These are phyloP conservation scores for Tolmerus cingulatus DNA, from an alignment of 2,888 invertebrate species.

Conservation along the genomic window DNA sequence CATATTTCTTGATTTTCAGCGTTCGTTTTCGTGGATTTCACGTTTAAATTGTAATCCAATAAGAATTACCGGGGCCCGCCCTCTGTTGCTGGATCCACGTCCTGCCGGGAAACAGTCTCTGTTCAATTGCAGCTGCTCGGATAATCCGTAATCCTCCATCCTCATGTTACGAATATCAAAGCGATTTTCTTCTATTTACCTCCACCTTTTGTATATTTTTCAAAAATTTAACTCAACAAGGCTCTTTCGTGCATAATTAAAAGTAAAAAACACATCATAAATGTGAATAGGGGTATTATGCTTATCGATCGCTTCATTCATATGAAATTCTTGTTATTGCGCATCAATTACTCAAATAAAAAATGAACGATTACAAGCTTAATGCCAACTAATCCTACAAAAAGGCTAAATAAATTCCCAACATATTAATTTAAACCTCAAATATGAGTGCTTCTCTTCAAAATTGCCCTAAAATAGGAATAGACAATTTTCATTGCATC, in stretches of 20 bases:
- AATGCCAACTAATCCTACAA: no score
- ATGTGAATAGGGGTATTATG: background rate
- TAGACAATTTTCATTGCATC: no score
- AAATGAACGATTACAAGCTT: no score
- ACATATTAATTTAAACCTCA: no score
- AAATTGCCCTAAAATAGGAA: no score
- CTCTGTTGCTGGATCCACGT: background rate
- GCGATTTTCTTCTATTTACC: background rate
- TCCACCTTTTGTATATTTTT: background rate
- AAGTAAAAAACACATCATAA: background rate
- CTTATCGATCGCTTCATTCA: background rate
- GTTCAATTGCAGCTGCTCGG: background rate
- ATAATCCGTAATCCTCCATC: background rate
- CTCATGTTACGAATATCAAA: background rate
- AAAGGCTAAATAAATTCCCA: no score
- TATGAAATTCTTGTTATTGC: background rate
- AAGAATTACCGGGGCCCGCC: background rate
- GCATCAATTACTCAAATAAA: no score
- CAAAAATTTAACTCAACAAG: background rate
- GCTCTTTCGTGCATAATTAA: background rate
- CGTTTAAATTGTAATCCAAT: background rate
- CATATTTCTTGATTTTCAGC: background rate
- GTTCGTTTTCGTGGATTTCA: background rate
- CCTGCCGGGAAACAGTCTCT: background rate
- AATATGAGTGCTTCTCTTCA: no score